phyloP scores from a whole-genome alignment of 2,797 vertebrate genomes.

The Erithacus rubecula region DNA sequence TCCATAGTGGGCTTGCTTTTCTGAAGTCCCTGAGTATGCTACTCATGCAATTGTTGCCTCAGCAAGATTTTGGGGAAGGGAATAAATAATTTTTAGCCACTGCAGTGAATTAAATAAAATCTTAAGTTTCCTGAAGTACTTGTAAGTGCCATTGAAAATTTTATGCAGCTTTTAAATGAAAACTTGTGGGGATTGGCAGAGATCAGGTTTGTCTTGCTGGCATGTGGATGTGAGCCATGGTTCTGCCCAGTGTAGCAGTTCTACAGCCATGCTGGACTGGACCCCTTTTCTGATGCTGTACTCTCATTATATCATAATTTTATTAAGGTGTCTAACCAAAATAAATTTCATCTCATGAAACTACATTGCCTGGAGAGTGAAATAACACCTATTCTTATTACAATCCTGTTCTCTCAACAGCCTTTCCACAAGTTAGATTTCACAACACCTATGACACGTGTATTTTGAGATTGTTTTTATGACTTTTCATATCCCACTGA shows the following conservation, averaged over 20 bases:
- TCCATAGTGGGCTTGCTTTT: background rate
- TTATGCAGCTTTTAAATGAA: background rate
- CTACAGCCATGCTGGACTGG: background rate
- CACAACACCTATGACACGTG: background rate
- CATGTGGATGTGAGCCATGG: background rate
- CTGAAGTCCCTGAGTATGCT: background rate
- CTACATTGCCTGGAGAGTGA: background rate
- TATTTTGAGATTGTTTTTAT: conserved; percentile 2
- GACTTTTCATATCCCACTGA: background rate
- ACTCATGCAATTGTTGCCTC: background rate
- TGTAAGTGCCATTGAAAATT: background rate
- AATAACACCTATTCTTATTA: background rate
- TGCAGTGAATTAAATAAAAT: background rate
- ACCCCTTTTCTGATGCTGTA: background rate
- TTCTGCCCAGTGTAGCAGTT: background rate
- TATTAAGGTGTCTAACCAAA: background rate
- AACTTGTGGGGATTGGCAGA: background rate
- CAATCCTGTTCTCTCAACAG: background rate
- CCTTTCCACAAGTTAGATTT: background rate
- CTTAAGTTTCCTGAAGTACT: background rate
- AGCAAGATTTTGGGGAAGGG: background rate
- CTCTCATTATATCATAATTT: background rate
- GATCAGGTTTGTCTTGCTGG: background rate
- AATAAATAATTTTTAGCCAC: background rate
- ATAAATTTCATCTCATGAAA: background rate